Percentiles rank a stretch among this genome's conserved stretches.
These are phyloP conservation scores for Jaculus jaculus DNA, from an alignment of 2,113 vertebrate species.

Conservation along the genomic window DNA sequence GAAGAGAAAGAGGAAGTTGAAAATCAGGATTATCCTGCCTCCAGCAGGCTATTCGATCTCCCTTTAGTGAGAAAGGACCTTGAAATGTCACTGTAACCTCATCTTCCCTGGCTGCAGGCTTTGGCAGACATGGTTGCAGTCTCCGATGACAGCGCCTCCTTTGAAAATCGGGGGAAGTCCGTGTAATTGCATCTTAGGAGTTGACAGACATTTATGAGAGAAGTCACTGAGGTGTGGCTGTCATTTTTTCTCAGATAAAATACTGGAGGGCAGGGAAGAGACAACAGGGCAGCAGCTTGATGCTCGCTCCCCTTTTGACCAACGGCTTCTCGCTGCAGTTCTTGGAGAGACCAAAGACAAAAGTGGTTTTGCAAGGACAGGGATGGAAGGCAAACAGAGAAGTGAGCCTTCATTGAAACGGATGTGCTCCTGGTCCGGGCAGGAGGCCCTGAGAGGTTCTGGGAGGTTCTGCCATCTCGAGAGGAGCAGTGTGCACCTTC, in stretches of 20 bases:
- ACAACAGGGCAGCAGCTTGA: not conserved
- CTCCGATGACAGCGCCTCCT: constrained; percentile 64
- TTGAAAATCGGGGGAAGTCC: constrained; percentile 56
- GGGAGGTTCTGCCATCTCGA: not conserved
- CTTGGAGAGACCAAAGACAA: not conserved
- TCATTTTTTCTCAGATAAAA: constrained; percentile 45
- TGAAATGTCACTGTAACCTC: constrained; percentile 76
- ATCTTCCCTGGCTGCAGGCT: constrained; percentile 62
- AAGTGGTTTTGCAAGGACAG: not conserved
- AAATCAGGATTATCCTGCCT: constrained; percentile 70
- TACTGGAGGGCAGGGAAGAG: not conserved
- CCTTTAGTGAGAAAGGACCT: constrained; percentile 61
- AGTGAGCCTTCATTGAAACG: not conserved
- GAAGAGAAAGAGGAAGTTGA: constrained; percentile 53
- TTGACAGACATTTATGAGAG: constrained; percentile 63
- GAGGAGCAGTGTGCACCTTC: not conserved
- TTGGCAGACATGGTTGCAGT: constrained; percentile 61
- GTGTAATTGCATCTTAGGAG: constrained; percentile 58
- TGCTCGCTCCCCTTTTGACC: not conserved
- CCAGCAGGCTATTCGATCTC: constrained; percentile 44
- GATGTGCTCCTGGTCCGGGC: not conserved
- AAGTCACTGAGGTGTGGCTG: constrained; percentile 23
- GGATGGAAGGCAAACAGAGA: not conserved
- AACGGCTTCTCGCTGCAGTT: not conserved
- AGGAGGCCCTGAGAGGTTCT: not conserved